Percentiles rank a stretch among this genome's conserved stretches.
Evolutionary conservation across 35 echinoderm and acorn worm genomes (phyloP).

Genomic region (Amphiura filiformis): DNA sequence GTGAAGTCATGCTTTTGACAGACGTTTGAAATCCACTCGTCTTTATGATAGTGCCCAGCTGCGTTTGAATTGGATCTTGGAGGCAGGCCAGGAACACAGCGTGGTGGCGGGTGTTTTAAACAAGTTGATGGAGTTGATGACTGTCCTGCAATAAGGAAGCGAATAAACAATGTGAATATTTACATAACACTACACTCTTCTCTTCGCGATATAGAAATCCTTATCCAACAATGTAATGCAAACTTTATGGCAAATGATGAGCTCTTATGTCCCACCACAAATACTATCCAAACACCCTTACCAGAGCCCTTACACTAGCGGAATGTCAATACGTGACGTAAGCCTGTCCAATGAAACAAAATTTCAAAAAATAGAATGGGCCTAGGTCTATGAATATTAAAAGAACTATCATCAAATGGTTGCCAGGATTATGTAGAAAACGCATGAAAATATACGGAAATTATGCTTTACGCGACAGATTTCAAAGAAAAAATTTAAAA

Average conservation of each 20-base stretch:
- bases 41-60: constrained; percentile 19
- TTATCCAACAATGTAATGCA: background rate
- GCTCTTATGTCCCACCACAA: background rate
- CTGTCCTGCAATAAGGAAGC: background rate
- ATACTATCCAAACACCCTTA: too few relatives aligned
- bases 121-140: background rate
- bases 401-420: background rate
- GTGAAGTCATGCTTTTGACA: background rate
- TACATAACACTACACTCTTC: background rate
- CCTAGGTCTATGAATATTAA: background rate
- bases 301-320: too few relatives aligned
- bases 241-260: background rate
- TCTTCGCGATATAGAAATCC: background rate
- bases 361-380: background rate
- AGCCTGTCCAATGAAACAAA: too few relatives aligned
- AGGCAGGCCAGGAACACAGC: constrained; percentile 23
- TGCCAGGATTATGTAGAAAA: too few relatives aligned
- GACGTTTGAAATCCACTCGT: constrained; percentile 17
- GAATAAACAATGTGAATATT: background rate
- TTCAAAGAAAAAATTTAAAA: too few relatives aligned
- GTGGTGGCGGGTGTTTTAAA: background rate
- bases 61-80: background rate
- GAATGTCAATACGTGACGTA: too few relatives aligned
- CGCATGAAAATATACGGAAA: too few relatives aligned
- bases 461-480: too few relatives aligned